Evolutionary conservation across 1,140 invertebrate species (phyloP).

Genomic region (Drosophila subobscura): DNA sequence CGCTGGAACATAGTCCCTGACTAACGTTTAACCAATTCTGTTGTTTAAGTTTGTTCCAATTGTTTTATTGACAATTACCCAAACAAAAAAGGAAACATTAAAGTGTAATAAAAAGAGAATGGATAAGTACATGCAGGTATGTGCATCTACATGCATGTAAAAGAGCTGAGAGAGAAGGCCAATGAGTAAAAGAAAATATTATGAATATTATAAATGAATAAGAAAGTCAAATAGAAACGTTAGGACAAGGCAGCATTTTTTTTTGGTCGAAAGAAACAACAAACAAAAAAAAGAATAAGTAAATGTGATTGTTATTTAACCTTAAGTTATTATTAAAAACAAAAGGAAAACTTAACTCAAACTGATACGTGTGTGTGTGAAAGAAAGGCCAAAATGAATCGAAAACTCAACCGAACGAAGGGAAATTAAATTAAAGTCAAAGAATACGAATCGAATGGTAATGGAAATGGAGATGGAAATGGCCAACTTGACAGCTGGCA

Average conservation of each 20-base stretch:
- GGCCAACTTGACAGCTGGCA: constrained; percentile 40
- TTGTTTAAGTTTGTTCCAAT: constrained; percentile 70
- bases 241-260: constrained; percentile 54
- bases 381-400: constrained; percentile 14
- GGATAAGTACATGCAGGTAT: no score
- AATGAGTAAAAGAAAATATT: constrained; percentile 38
- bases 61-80: constrained; percentile 79
- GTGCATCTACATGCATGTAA: constrained; percentile 10
- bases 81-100: neutral
- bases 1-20: constrained; percentile 29
- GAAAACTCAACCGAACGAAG: constrained; percentile 11
- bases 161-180: constrained; percentile 13
- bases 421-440: neutral
- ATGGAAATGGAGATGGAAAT: constrained; percentile 15
- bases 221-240: constrained; percentile 49
- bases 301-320: constrained; percentile 82
- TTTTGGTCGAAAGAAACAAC: constrained; percentile 48
- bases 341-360: constrained; percentile 42
- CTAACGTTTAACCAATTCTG: constrained; percentile 56
- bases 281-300: constrained; percentile 60
- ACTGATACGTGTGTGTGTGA: constrained; percentile 66
- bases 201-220: constrained; percentile 50
- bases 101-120: neutral
- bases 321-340: constrained; percentile 75
- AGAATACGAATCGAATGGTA: constrained; percentile 22